Evolutionary conservation across 1,140 invertebrate species (phyloP), one percentile per base, ranked within the genome.

Genomic region (Phymastichus coffea): DNA sequence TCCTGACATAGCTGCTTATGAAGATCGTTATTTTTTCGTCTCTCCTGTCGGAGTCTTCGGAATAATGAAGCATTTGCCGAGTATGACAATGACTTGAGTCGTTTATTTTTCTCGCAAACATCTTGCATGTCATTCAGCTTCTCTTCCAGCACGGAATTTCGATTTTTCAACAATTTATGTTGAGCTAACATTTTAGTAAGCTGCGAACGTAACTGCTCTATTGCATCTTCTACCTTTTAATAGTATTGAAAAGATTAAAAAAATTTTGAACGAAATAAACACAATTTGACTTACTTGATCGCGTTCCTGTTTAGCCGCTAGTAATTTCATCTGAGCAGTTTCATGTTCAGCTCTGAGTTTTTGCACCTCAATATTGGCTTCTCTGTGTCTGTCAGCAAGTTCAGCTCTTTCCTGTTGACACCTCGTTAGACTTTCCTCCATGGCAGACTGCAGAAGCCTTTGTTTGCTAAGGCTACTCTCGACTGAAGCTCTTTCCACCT

Each of bases 101-200:
- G 62, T 35, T 64, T 71, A 55, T 72, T 75, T 23, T 73, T 67
- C 33, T 67, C 68, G 37, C 58, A 56, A 2, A 71, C n/a, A 53
- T 69, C 69, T 25, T 70, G 68, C 65, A 73, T 62, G 0, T 37
- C 44, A 40, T 52, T 70, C 4, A 76, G 43, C 53, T 73, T 74
- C 14, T 70, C 61, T 8, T 77, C 75, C 14, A 67, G 41, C 30
- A 75, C 67, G 6, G 8, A 40, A 46, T 77, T 79, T 33, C 70
- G 69, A 1, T 49, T 63, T 46, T 71, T 76, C 4, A 77, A 7
- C 14, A 74, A 30, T 49, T 73, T 77, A 22, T 77, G 70, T n/a
- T 73, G 71, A 0, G 70, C 62, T 41, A 79, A 70, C 66, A 77
- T 70, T 46, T 70, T 73, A 4, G 62, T 59, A 14, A 79, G 57